Percentiles rank a stretch among this genome's conserved stretches.
Conservation (phyloP, 2,113 vertebrate genomes). For the Gymnorhina tibicen region DNA sequence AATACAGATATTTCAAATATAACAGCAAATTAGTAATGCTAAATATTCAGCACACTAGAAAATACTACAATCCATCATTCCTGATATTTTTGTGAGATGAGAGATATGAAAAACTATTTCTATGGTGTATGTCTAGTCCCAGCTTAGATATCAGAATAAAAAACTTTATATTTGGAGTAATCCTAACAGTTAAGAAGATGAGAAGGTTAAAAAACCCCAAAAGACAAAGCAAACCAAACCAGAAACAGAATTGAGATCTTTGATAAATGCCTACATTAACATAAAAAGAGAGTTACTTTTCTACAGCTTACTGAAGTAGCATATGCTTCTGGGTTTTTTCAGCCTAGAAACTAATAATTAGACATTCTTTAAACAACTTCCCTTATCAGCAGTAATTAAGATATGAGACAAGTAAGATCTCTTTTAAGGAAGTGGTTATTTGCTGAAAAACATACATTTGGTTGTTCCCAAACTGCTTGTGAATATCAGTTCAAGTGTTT, state of each 20-base stretch:
- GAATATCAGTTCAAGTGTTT: background rate
- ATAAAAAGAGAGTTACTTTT: background rate
- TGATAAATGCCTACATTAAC: background rate
- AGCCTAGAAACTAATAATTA: background rate
- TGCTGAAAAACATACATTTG: background rate
- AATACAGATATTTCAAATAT: background rate
- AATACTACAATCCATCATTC: background rate
- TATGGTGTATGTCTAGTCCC: background rate
- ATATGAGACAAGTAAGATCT: background rate
- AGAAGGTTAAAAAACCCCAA: background rate
- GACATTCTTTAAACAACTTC: background rate
- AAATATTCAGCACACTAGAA: background rate
- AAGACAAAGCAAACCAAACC: background rate
- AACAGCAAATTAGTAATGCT: background rate
- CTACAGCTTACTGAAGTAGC: background rate
- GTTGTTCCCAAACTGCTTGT: background rate
- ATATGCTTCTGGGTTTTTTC: background rate
- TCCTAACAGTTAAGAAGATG: background rate
- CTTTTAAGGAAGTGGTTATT: slow-evolving; percentile 23
- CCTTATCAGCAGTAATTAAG: slow-evolving; percentile 2
- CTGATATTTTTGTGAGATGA: background rate
- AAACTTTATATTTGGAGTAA: background rate
- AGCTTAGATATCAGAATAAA: background rate
- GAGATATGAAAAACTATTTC: background rate
- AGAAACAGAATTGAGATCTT: background rate